Evolutionary conservation across 2,797 vertebrate genomes (phyloP), one percentile per base, ranked within the genome.

Genomic region (Micropoecilia bifurca): DNA sequence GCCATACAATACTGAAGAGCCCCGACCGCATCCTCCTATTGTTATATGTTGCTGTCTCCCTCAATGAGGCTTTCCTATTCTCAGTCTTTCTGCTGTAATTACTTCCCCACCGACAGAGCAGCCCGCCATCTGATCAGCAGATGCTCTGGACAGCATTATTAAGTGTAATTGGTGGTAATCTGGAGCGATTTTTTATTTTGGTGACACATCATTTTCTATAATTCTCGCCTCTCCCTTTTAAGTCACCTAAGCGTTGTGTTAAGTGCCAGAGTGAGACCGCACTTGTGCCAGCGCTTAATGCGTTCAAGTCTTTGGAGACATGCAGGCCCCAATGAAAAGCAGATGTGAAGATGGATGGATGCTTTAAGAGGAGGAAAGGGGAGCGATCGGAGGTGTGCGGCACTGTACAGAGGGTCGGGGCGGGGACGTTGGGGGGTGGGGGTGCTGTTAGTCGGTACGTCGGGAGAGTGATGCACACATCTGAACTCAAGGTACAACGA

Each of bases 151-250:
- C 83, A 81, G 89, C 92, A 90, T 91, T 93, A 95, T 95, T 95
- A 96, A 91, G 92, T 95, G 93, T 95, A 97, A 97, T 94, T 95
- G 93, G 92, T 93, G 93, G 95, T 95, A 96, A 97, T 96, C 91
- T 92, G 82, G 89, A 86, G 90, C 83, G 92, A 95, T 96, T 95
- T 95, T 94, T 96, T 95, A 95, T 96, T 96, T 96, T 93, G 93
- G 95, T 95, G 96, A 98, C 96, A 97, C 96, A 96, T 97, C 93
- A 94, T 97, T 97, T 96, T 97, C 95, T 96, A 93, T 95, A 97
- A 97, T 97, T 98, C 97, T 96, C 95, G 92, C 93, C 92, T 95
- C 92, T 95, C 93, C 94, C 95, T 96, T 96, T 96, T 94, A 96
- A 96, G 96, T 97, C 96, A 97, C 97, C 97, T 97, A 96, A 97